Conservation (phyloP, 2,888 invertebrate species). For the Arenicola marina region DNA sequence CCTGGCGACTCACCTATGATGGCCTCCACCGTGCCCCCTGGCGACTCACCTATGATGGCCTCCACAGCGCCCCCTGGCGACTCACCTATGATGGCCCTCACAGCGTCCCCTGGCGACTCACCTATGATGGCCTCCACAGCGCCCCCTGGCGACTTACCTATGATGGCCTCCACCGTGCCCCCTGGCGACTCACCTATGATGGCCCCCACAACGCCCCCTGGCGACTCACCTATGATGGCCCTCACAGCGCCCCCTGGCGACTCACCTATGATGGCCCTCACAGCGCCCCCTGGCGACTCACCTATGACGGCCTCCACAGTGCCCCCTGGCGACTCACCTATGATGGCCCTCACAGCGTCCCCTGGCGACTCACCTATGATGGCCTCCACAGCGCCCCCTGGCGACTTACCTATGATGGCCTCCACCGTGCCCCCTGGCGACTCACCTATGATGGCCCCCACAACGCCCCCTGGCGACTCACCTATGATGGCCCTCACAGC, state of each 20-base stretch:
- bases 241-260: too few species aligned
- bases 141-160: conserved; percentile 74
- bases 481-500: conserved; percentile 68
- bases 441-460: conserved; percentile 91
- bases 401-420: conserved; percentile 73
- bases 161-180: too few species aligned
- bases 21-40: too few species aligned
- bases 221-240: conserved; percentile 83
- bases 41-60: conserved; percentile 73
- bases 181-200: conserved; percentile 80
- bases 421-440: conserved; percentile 63
- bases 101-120: too few species aligned
- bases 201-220: conserved; percentile 60
- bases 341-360: conserved; percentile 61
- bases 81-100: conserved; percentile 91
- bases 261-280: conserved; percentile 70
- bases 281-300: conserved; percentile 68
- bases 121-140: conserved; percentile 68
- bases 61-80: conserved; percentile 63
- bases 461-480: too few species aligned
- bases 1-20: conserved; percentile 79
- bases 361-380: conserved; percentile 79
- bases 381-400: too few species aligned
- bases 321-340: too few species aligned
- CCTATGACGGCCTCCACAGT: too few species aligned